Base-by-base conservation (phyloP, 2,113 vertebrate genomes). In the Paratilapia polleni region DNA sequence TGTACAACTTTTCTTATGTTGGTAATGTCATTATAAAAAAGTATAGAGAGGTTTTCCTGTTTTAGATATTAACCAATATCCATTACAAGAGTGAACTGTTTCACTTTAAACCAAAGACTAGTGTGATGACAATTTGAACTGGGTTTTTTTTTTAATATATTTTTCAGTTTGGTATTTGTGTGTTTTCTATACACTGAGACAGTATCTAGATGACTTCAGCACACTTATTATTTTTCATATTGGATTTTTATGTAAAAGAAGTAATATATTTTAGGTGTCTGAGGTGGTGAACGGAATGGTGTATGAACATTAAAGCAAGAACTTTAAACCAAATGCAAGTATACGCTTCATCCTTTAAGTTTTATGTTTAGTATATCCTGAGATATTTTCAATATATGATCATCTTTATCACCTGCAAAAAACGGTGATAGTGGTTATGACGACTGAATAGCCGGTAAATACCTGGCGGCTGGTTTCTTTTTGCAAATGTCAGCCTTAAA, bases 231-330 rank as follows among this genome's bases (percentile, higher is more conserved):
- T 92, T 94, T 92, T 93, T 94, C 74, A 92, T 84, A 88, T 81
- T 84, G 78, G 62, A 85, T 89, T 90, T 93, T 86, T 90, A 89
- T 89, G 86, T 91, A 82, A 86, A 81, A 92, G 56, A 93, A 91
- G 70, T 95, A 95, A 95, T 94, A 94, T 95, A 95, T 95, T 94
- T 93, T 86, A 88, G 36, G 73, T 64, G 70, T 89, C 74, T 74
- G 77, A 68, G 19, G n/a, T 87, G 74, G 52, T 76, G 43, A 80
- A 66, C 82, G 86, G 11, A 86, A 84, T 43, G 17, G 2, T 54
- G 38, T 58, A 49, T 88, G 17, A 54, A 43, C 61, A 66, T 80
- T 68, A 81, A 88, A 79, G 36, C 12, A 84, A 91, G 68, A 80
- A 86, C 88, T 89, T 76, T 2, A 59, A 63, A 60, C 34, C 1